Evolutionary conservation across 2,113 vertebrate genomes (phyloP).

Genomic region (Girardinichthys multiradiatus): DNA sequence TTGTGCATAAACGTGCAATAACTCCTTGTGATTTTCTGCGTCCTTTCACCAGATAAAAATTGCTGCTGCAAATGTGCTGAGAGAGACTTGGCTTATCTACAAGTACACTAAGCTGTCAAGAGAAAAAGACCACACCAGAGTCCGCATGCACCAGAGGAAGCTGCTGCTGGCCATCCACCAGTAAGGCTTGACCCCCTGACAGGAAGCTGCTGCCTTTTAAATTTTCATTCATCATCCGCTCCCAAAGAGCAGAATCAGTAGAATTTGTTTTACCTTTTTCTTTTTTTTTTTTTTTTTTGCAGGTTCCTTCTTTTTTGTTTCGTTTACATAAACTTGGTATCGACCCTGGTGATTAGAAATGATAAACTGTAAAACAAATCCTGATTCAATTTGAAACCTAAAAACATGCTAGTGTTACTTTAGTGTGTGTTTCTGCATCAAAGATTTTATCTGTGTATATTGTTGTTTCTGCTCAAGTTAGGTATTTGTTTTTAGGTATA

Average conservation of each 20-base stretch:
- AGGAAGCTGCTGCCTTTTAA: background rate
- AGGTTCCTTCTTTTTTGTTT: background rate
- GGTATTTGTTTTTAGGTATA: background rate
- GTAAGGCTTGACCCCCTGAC: constrained; percentile 80
- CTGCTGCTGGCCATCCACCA: constrained; percentile 98
- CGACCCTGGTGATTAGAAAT: too few relatives aligned
- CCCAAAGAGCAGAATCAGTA: background rate
- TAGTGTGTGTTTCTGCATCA: background rate
- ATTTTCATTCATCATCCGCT: background rate
- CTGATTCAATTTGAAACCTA: background rate
- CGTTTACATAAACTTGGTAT: background rate
- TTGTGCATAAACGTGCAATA: constrained; percentile 37
- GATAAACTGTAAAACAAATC: background rate
- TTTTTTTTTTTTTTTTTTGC: background rate
- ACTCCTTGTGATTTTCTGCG: constrained; percentile 24
- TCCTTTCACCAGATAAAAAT: constrained; percentile 87
- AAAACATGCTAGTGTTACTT: background rate
- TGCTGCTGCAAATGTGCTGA: constrained; percentile 96
- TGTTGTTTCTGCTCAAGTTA: background rate
- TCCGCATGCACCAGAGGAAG: constrained; percentile 96
- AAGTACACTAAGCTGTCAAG: constrained; percentile 95
- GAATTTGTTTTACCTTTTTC: background rate
- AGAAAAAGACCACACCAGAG: constrained; percentile 89
- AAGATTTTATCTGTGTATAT: background rate
- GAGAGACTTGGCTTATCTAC: constrained; percentile 99